Conservation (phyloP, 2,113 vertebrate species). For the Alligator sinensis region DNA sequence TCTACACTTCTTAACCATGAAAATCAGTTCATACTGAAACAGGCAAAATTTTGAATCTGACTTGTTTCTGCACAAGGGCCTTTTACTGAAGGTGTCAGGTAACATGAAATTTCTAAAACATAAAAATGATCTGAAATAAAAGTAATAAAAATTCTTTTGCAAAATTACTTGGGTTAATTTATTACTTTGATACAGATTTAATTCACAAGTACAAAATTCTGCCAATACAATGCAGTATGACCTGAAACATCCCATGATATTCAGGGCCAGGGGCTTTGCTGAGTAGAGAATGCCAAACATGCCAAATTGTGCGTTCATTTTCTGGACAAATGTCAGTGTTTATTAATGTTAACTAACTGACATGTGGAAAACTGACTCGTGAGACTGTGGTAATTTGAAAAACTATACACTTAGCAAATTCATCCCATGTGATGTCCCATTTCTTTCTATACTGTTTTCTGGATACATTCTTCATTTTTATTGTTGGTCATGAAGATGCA, state of each 20-base stretch:
- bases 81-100: not conserved
- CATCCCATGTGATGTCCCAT: not conserved
- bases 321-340: not conserved
- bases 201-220: not conserved
- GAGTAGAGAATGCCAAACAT: not conserved
- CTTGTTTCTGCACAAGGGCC: not conserved
- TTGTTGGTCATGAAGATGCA: not conserved
- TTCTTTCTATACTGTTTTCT: not conserved
- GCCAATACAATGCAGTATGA: not conserved
- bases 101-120: not conserved
- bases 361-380: not conserved
- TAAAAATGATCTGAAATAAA: not conserved
- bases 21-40: not conserved
- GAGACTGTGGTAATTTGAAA: not conserved
- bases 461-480: not conserved
- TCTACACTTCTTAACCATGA: not conserved
- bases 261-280: not conserved
- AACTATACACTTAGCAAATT: not conserved
- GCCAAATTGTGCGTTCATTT: not conserved
- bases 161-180: not conserved
- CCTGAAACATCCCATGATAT: not conserved
- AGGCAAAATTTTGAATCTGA: not conserved
- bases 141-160: not conserved
- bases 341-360: not conserved
- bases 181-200: not conserved